Evolutionary conservation across 2,113 vertebrate species (phyloP), one percentile per base, ranked within the genome.

Genomic region (Opisthocomus hoazin): DNA sequence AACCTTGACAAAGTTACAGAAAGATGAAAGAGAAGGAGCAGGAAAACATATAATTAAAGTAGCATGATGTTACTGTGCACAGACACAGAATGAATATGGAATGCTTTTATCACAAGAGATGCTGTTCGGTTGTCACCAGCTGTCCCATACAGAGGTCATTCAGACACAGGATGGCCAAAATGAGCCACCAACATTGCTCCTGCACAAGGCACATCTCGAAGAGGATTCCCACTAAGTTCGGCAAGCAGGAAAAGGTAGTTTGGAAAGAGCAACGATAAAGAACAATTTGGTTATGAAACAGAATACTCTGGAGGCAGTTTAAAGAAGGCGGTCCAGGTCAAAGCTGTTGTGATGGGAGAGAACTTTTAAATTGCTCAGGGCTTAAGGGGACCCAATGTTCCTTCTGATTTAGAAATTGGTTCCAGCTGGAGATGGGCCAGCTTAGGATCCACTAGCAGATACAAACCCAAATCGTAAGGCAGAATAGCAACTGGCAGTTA

Each of bases 21-120:
- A 95, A 94, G 92, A 95, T 92, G 92, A 96, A 96, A 96, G 92
- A 93, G 88, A 94, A 97, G 94, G 56, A 7, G 14, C 39, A 94
- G 71, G 75, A 92, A 97, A 97, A 94, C 94, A 91, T 96, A 48
- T 96, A 97, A 97, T 97, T 97, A 97, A 96, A 91, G 89, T 68
- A 96, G 94, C 34, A 4, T 85, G 91, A 93, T 93, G 89, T 89
- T 94, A 85, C 89, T 48, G 43, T 12, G 63, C 75, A 24, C 84
- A 88, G 89, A 87, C 84, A 70, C 74, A 81, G 87, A 84, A 50
- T 30, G 46, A 83, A 90, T 57, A 57, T 10, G n/a, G 39, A 87
- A 66, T 48, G 32, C 46, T 89, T 93, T 60, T 92, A 84, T 83
- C 61, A 2, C 6, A 4, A 70, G 76, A 77, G 70, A 60, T 66